phyloP scores from a whole-genome alignment of 2,113 vertebrate genomes.

The Dunckerocampus dactyliophorus region DNA sequence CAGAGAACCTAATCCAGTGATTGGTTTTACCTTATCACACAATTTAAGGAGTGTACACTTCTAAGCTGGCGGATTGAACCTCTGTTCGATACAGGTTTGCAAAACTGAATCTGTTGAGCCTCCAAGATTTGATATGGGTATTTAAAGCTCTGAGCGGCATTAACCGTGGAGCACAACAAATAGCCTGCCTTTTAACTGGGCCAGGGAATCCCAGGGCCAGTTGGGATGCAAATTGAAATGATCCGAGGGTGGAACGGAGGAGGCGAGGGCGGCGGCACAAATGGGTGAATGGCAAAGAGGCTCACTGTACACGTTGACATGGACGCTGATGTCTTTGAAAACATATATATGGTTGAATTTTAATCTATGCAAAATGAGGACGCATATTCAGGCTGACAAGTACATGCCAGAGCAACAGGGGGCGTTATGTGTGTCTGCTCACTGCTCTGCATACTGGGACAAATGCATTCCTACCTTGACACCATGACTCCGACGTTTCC shows the following conservation, averaged over 20 bases:
- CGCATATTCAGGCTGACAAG: too few relatives aligned
- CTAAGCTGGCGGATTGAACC: constrained; percentile 81
- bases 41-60: constrained; percentile 81
- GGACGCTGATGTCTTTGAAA: too few relatives aligned
- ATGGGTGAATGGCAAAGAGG: constrained; percentile 46
- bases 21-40: constrained; percentile 81
- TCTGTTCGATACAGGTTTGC: constrained; percentile 82
- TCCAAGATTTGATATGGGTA: constrained; percentile 81
- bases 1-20: constrained; percentile 76
- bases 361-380: too few relatives aligned
- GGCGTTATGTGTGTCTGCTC: too few relatives aligned
- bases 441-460: too few relatives aligned
- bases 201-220: constrained; percentile 69
- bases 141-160: constrained; percentile 81
- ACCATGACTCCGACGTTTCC: too few relatives aligned
- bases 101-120: constrained; percentile 83
- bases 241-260: constrained; percentile 73
- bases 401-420: too few relatives aligned
- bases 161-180: constrained; percentile 81
- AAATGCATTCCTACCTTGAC: too few relatives aligned
- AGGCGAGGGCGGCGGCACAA: constrained; percentile 61
- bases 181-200: constrained; percentile 78
- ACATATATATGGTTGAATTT: too few relatives aligned
- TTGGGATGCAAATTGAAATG: constrained; percentile 78
- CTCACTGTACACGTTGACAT: neutral